phyloP scores from a whole-genome alignment of 2,888 invertebrate species.

The Ophion ventricosus region DNA sequence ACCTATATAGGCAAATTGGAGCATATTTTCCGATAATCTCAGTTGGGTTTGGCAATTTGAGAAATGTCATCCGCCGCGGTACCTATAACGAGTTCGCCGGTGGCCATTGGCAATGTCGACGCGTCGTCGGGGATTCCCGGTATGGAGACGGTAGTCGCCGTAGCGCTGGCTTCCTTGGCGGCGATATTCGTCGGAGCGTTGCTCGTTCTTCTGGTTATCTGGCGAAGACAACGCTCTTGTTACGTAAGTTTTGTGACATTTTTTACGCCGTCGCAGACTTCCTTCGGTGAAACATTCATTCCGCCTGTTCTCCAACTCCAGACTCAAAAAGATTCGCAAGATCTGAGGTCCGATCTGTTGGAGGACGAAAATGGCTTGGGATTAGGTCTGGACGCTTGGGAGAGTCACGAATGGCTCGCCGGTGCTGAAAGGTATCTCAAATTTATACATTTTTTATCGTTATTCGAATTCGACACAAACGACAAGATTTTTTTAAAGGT shows the following conservation, averaged over 20 bases:
- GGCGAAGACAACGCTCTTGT: slow-evolving; percentile 85
- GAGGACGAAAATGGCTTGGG: slow-evolving; percentile 78
- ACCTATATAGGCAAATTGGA: neutral
- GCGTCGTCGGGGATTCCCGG: slow-evolving; percentile 77
- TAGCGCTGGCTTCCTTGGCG: slow-evolving; percentile 88
- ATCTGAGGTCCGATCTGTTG: slow-evolving; percentile 78
- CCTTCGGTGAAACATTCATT: neutral
- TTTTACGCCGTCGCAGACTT: neutral
- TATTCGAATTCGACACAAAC: neutral
- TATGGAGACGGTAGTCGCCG: slow-evolving; percentile 88
- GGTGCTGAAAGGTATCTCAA: slow-evolving; percentile 77
- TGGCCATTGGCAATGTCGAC: slow-evolving; percentile 77
- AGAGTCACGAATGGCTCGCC: slow-evolving; percentile 80
- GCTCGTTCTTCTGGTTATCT: slow-evolving; percentile 87
- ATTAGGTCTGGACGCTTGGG: slow-evolving; percentile 80
- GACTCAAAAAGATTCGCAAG: slow-evolving; percentile 80
- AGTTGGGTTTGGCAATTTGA: neutral
- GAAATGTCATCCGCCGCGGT: slow-evolving; percentile 11
- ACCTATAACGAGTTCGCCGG: slow-evolving; percentile 77
- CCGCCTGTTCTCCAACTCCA: slow-evolving; percentile 60
- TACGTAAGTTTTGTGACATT: slow-evolving; percentile 74
- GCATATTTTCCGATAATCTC: neutral
- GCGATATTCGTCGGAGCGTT: slow-evolving; percentile 89
- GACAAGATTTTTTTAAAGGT: no score
- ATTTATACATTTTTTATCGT: neutral